Evolutionary conservation across 2,113 vertebrate species (phyloP), one percentile per base, ranked within the genome.

Genomic region (Colossoma macropomum): DNA sequence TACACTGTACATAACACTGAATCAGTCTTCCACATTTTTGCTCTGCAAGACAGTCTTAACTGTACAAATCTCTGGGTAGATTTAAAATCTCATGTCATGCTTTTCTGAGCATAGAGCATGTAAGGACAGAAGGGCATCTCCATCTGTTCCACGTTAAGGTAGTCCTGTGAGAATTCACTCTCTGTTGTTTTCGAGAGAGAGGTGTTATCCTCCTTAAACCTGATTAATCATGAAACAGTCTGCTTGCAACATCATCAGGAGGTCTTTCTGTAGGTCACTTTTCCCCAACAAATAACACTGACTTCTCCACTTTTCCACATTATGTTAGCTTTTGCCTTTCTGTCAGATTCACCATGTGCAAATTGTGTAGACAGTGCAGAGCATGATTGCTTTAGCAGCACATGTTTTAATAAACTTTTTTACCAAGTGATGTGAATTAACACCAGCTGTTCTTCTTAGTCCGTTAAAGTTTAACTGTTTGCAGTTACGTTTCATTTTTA

Each of bases 131-230:
- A 81, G 77, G 59, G 77, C 50, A 41, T 85, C 80, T 83, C 85
- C 87, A 88, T 86, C 83, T 87, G 85, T 77, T 87, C 83, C 27
- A 21, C 21, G 73, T 85, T 76, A 83, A 81, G 74, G 52, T 60
- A 11, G 62, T 83, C 86, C 73, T 79, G 2, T 45, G 84, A 82
- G 86, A 86, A 13, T 23, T 28, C 25, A 65, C 75, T 73, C 80
- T 54, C 80, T 82, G 75, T 84, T 86, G 77, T 88, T 88, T 86
- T 86, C 69, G 79, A 81, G 16, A 84, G 27, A 68, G 52, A 86
- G 84, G 71, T 82, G 81, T 84, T 71, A 79, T 83, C 84, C 80
- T 81, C 66, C 72, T 72, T 85, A 80, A 72, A 74, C 62, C 70
- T 66, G 71, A 81, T 82, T 84, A 84, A 81, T 84, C 81, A 81